A percentile compares a stretch with the other conserved stretches of the same genome.
Conservation (phyloP, 2,113 vertebrate species). For the Entomyzon cyanotis region DNA sequence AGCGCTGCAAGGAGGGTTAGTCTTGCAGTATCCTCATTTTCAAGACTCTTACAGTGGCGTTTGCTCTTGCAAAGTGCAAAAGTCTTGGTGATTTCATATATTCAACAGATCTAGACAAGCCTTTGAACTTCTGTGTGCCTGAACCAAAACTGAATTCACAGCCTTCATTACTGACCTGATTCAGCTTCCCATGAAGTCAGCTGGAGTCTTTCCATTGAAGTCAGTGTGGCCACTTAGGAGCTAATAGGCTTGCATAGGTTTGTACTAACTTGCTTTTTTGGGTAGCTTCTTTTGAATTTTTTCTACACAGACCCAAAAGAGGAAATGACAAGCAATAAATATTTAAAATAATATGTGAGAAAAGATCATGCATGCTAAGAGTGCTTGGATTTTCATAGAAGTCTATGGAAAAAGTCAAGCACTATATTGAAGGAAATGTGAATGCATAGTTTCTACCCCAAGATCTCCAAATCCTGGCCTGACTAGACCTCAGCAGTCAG, state of each 20-base stretch:
- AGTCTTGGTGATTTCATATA: not conserved
- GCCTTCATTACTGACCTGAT: not conserved
- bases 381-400: not conserved
- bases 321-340: not conserved
- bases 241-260: not conserved
- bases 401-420: not conserved
- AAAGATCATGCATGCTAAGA: not conserved
- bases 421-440: not conserved
- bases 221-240: not conserved
- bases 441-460: not conserved
- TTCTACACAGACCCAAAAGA: not conserved
- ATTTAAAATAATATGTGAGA: not conserved
- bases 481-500: not conserved
- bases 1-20: not conserved
- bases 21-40: not conserved
- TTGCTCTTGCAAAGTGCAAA: not conserved
- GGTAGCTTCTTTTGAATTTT: not conserved
- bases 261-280: not conserved
- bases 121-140: not conserved
- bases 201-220: slow-evolving; percentile 1
- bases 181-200: slow-evolving; percentile 15
- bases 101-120: not conserved
- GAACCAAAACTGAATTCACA: not conserved
- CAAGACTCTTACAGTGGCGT: not conserved
- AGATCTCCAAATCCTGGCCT: not conserved